phyloP scores from a whole-genome alignment of 1,140 invertebrate species.

The Drosophila leontia region DNA sequence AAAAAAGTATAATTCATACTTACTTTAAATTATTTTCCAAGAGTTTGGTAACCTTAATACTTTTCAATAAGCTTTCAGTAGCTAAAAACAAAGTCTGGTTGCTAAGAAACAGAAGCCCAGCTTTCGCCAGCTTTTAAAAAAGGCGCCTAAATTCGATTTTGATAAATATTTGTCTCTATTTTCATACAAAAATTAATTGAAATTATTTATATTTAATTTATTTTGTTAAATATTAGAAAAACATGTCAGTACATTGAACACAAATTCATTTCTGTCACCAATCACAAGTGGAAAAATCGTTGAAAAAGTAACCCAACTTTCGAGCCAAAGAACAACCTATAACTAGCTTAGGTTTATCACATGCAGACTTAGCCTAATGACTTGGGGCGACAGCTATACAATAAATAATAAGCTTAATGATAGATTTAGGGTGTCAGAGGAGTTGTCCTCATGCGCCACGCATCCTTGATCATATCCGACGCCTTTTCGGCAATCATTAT shows the following conservation, averaged over 20 bases:
- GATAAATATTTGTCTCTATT: background rate
- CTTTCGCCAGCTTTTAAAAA: background rate
- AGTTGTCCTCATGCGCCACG: constrained; percentile 84
- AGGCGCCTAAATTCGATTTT: background rate
- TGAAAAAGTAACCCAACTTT: background rate
- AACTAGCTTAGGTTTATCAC: constrained; percentile 53
- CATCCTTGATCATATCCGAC: constrained; percentile 87
- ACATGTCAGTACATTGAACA: constrained; percentile 1
- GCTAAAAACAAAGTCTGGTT: constrained; percentile 7
- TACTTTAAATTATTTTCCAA: background rate
- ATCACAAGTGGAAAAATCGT: constrained; percentile 1
- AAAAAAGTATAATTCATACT: background rate
- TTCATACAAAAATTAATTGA: background rate
- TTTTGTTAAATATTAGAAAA: background rate
- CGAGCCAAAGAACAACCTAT: background rate
- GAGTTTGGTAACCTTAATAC: background rate
- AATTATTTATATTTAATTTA: background rate
- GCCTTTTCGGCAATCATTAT: constrained; percentile 89
- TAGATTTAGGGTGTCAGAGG: constrained; percentile 7
- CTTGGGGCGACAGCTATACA: constrained; percentile 34
- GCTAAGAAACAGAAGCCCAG: background rate
- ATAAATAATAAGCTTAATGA: constrained; percentile 54
- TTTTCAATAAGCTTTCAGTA: background rate
- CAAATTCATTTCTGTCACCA: constrained; percentile 9
- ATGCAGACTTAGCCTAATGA: constrained; percentile 43